Base-by-base conservation (phyloP, 2,888 invertebrate genomes). In the Parnassius glacialis region DNA sequence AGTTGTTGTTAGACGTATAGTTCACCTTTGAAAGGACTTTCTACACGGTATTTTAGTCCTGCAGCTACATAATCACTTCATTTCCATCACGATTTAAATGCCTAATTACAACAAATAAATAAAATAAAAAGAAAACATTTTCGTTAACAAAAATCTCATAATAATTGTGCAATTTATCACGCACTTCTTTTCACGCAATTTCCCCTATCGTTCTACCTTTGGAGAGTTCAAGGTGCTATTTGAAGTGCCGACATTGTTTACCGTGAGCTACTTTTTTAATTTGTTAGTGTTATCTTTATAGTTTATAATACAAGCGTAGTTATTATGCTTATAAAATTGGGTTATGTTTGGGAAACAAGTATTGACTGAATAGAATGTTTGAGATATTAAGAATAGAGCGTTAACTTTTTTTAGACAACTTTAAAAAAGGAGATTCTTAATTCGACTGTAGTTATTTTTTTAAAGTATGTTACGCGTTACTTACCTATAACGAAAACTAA, bases 281-380 rank as follows among this genome's bases (percentile, higher is more conserved):
- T 52, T 45, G 44, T 58, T 52, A 50, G 25, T 45, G 51, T 45
- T 44, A 13, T 52, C n/a, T 57, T 57, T 48, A 42, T n/a, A 58
- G 25, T 52, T 52, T 58, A 43, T 44, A 41, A 42, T n/a, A 58
- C 52, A 44, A 25, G n/a, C 12, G n/a, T 44, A 12, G 51, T 44
- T 58, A 41, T 47, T 7, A 34, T 34, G 34, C 16, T 57, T 42
- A 43, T 16, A 7, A 52, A 58, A 52, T 52, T 52, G 44, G 52
- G 52, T 58, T 52, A 25, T 43, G 45, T 43, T 51, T 52, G 51
- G 44, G 13, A 58, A 57, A 51, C 13, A 52, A 12, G 11, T 11
- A 50, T 42, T 50, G 43, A 20, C 57, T 12, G 42, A 42, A 42
- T 50, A 9, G 16, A 42, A 41, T 20, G 42, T 58, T 58, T 58